Percentiles rank a stretch among this genome's conserved stretches.
Conservation (phyloP, 1,140 invertebrate species). For the Cotesia typhae region DNA sequence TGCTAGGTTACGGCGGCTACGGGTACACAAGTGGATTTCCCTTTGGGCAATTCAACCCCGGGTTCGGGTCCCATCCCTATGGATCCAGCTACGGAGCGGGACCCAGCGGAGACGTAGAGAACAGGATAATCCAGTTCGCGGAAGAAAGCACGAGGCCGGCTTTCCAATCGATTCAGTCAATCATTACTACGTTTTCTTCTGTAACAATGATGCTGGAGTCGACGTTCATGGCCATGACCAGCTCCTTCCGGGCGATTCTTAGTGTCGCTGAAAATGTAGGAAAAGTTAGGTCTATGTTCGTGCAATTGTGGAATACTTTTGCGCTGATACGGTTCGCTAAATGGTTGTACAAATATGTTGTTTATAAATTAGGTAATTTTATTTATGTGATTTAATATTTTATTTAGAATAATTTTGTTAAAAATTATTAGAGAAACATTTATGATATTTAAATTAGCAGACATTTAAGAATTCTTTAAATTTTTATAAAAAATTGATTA, state of each 20-base stretch:
- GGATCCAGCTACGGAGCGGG: constrained; percentile 40
- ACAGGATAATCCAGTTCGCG: constrained; percentile 83
- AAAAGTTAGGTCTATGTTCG: constrained; percentile 81
- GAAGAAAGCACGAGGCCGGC: constrained; percentile 90
- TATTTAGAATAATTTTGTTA: constrained; percentile 29
- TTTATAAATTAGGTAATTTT: constrained; percentile 73
- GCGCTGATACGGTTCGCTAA: constrained; percentile 80
- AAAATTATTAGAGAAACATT: background rate
- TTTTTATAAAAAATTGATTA: no score
- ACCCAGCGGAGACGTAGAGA: constrained; percentile 70
- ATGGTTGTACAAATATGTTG: constrained; percentile 81
- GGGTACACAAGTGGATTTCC: constrained; percentile 12
- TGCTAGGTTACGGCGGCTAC: constrained; percentile 8
- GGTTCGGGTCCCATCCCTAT: constrained; percentile 16
- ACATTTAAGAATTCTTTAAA: no score
- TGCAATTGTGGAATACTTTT: constrained; percentile 85
- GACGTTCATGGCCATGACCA: constrained; percentile 93
- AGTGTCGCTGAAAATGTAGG: constrained; percentile 95
- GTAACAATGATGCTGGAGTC: constrained; percentile 97
- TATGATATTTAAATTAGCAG: no score
- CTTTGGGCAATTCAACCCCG: background rate
- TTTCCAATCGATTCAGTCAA: constrained; percentile 93
- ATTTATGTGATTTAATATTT: constrained; percentile 44
- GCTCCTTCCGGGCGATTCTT: constrained; percentile 92
- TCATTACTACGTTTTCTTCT: constrained; percentile 90